These are phyloP conservation scores for Vulpes lagopus DNA, from an alignment of 2,113 vertebrate genomes.

Conservation along the genomic window DNA sequence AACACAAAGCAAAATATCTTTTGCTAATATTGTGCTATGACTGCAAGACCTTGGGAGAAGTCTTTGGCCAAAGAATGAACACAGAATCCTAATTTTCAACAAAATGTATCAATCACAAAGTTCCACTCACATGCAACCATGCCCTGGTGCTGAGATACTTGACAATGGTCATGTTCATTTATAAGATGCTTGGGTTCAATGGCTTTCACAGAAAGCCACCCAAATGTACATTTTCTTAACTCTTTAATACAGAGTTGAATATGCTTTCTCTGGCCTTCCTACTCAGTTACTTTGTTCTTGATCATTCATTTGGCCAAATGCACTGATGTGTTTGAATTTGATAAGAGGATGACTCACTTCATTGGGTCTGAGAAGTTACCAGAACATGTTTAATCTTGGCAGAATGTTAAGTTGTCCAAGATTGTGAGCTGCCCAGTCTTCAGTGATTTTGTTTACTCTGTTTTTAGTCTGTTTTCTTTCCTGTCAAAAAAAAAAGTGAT, in stretches of 20 bases:
- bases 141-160: background rate
- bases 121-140: background rate
- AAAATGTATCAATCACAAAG: background rate
- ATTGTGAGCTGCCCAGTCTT: background rate
- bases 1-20: background rate
- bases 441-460: background rate
- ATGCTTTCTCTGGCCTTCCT: background rate
- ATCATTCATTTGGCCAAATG: background rate
- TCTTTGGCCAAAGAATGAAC: background rate
- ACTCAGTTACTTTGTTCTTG: background rate
- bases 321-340: background rate
- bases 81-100: slow-evolving; percentile 13
- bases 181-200: background rate
- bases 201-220: background rate
- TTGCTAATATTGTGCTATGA: background rate
- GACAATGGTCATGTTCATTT: background rate
- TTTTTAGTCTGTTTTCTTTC: background rate
- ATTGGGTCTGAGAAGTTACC: background rate
- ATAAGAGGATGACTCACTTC: background rate
- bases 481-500: background rate
- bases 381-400: background rate
- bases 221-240: background rate
- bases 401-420: background rate
- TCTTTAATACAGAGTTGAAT: background rate
- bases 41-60: background rate